phyloP scores from a whole-genome alignment of 2,888 invertebrate genomes.

The Chaetogeoica ovagalla region DNA sequence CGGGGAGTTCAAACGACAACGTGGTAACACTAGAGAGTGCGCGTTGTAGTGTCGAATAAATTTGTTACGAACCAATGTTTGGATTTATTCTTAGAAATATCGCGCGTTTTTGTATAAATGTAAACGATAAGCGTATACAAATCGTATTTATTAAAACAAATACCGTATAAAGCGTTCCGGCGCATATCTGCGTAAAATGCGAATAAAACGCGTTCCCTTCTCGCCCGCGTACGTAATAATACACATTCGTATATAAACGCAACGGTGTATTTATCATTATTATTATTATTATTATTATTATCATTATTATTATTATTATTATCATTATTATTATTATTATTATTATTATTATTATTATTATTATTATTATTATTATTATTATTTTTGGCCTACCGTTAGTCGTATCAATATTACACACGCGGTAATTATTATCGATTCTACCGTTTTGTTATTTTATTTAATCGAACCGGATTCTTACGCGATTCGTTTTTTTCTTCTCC shows the following conservation, averaged over 20 bases:
- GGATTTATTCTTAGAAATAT: too few species aligned
- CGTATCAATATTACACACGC: neutral
- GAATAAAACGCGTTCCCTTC: neutral
- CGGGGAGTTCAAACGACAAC: too few species aligned
- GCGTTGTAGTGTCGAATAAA: too few species aligned
- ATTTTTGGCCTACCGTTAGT: conserved; percentile 18
- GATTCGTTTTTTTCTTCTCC: neutral
- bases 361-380: too few species aligned
- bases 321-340: too few species aligned
- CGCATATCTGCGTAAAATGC: conserved; percentile 28
- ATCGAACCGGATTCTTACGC: conserved; percentile 34
- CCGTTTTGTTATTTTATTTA: conserved; percentile 15
- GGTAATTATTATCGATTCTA: conserved; percentile 14
- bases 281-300: too few species aligned
- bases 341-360: too few species aligned
- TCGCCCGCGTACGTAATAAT: too few species aligned
- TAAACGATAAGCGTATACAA: conserved; percentile 25
- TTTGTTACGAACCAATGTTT: too few species aligned
- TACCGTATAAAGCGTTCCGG: conserved; percentile 1
- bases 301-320: too few species aligned
- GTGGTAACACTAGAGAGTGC: too few species aligned
- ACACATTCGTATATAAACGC: conserved; percentile 4
- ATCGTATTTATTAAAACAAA: conserved; percentile 44
- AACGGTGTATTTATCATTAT: too few species aligned
- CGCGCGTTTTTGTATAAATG: neutral